Conservation (phyloP, 2,888 invertebrate genomes). For the Spisula solida region DNA sequence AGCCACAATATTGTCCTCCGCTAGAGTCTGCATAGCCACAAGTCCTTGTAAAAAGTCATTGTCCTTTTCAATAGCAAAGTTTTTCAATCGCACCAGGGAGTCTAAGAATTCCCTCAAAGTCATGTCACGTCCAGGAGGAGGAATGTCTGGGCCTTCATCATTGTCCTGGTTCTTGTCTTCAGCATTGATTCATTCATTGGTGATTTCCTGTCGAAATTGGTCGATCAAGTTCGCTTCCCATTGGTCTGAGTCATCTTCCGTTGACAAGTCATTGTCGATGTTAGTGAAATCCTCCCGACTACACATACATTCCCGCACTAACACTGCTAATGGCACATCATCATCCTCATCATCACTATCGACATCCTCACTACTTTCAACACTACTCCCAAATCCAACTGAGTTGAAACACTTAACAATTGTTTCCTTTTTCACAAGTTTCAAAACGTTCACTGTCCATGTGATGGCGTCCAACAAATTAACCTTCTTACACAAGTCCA, state of each 20-base stretch:
- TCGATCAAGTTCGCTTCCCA: background rate
- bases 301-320: background rate
- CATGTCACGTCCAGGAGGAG: background rate
- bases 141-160: background rate
- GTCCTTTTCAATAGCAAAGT: background rate
- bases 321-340: background rate
- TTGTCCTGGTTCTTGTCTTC: background rate
- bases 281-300: background rate
- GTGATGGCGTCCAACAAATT: constrained; percentile 9
- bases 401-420: background rate
- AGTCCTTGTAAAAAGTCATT: background rate
- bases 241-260: background rate
- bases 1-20: background rate
- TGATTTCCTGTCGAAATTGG: too few species aligned
- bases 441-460: constrained; percentile 2
- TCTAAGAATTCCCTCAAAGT: background rate
- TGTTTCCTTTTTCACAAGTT: constrained; percentile 10
- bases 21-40: background rate
- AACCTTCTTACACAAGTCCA: constrained; percentile 6
- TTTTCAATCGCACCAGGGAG: background rate
- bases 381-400: background rate
- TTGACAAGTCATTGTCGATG: background rate
- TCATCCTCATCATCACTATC: constrained; percentile 7
- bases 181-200: background rate
- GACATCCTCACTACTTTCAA: background rate